Conservation (phyloP, 2,113 vertebrate genomes). For the Pteruthius melanotis region DNA sequence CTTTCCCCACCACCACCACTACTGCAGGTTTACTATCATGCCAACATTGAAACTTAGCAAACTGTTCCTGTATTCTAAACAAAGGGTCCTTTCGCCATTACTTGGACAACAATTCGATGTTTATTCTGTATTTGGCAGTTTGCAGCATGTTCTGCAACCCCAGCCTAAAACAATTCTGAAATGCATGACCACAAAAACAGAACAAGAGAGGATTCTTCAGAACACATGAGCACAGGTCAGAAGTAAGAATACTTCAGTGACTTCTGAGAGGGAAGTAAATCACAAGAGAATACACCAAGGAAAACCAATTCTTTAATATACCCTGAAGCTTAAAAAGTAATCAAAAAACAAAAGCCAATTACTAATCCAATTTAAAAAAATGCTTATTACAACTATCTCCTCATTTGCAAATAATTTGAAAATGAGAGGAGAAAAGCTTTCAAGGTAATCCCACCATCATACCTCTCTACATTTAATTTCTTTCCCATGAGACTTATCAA, state of each 20-base stretch:
- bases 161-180: neutral
- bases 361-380: neutral
- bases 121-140: neutral
- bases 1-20: neutral
- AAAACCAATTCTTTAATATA: neutral
- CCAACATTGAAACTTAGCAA: neutral
- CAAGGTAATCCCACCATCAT: neutral
- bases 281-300: neutral
- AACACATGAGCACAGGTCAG: neutral
- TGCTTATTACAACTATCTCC: neutral
- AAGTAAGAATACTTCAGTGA: neutral
- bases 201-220: neutral
- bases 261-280: neutral
- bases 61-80: neutral
- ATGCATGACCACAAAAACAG: neutral
- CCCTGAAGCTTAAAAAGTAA: neutral
- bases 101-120: neutral
- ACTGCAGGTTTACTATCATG: neutral
- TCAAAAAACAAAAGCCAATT: neutral
- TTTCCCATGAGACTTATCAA: neutral
- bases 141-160: neutral
- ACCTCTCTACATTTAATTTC: neutral
- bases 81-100: neutral
- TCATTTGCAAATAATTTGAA: neutral
- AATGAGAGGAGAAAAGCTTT: neutral